Percentiles rank a stretch among this genome's conserved stretches.
phyloP scores from a whole-genome alignment of 2,113 vertebrate genomes.

The Oplegnathus fasciatus region DNA sequence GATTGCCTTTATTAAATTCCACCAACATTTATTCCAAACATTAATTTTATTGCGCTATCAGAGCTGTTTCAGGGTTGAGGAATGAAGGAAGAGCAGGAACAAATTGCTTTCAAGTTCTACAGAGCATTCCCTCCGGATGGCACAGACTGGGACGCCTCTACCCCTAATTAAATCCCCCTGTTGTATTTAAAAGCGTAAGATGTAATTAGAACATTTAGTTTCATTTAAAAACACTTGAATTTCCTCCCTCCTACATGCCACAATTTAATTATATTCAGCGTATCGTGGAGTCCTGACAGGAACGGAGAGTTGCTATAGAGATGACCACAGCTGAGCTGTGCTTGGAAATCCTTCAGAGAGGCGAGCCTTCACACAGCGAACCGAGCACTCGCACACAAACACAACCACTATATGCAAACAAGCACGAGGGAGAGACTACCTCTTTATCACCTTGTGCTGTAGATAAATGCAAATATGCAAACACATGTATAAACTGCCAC shows the following conservation, averaged over 20 bases:
- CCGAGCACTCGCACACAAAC: not conserved
- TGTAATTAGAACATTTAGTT: slow-evolving; percentile 83
- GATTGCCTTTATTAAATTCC: slow-evolving; percentile 67
- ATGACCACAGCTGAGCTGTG: slow-evolving; percentile 71
- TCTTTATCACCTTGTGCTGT: slow-evolving; percentile 25
- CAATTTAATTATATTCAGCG: slow-evolving; percentile 73
- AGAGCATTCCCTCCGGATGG: slow-evolving; percentile 73
- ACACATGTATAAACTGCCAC: slow-evolving; percentile 30
- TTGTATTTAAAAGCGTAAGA: slow-evolving; percentile 77
- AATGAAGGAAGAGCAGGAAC: slow-evolving; percentile 71
- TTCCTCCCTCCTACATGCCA: slow-evolving; percentile 62
- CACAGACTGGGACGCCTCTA: slow-evolving; percentile 56
- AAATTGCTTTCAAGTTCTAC: slow-evolving; percentile 82
- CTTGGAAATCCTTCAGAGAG: slow-evolving; percentile 67
- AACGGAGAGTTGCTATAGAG: slow-evolving; percentile 80
- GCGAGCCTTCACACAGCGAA: slow-evolving; percentile 25
- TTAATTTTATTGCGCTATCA: slow-evolving; percentile 77
- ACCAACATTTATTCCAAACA: slow-evolving; percentile 72
- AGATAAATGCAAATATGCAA: slow-evolving; percentile 51
- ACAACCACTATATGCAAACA: slow-evolving; percentile 24
- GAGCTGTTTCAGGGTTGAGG: slow-evolving; percentile 72
- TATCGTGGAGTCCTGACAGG: slow-evolving; percentile 50
- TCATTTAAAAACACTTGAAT: slow-evolving; percentile 71
- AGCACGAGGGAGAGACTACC: not conserved
- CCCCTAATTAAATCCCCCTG: slow-evolving; percentile 80